These are phyloP conservation scores for Carollia perspicillata DNA, from an alignment of 2,113 vertebrate genomes.

Conservation along the genomic window DNA sequence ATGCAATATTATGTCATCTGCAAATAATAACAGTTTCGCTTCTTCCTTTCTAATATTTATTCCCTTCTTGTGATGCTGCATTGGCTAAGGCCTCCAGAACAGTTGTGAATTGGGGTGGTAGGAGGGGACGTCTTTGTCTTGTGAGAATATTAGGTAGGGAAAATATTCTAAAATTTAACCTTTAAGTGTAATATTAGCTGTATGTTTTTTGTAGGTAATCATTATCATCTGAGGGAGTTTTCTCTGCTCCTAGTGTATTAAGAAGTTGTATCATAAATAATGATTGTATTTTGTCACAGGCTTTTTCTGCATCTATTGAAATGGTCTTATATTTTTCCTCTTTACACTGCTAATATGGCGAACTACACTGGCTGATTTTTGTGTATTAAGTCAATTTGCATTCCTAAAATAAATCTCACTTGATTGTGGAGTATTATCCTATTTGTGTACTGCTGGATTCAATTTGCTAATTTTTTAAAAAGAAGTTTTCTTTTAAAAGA, in stretches of 20 bases:
- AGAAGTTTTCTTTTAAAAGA: neutral
- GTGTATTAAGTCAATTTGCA: neutral
- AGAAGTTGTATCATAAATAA: neutral
- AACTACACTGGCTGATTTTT: constrained; percentile 31
- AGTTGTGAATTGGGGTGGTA: neutral
- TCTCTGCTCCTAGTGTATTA: neutral
- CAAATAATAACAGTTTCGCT: neutral
- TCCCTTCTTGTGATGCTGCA: neutral
- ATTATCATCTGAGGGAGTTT: neutral
- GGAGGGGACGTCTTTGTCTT: neutral
- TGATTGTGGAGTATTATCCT: neutral
- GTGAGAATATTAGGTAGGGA: neutral
- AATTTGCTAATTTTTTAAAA: constrained; percentile 7
- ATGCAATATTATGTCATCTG: neutral
- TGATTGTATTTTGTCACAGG: neutral
- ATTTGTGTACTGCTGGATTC: neutral
- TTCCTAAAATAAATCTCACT: neutral
- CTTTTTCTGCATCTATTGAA: neutral
- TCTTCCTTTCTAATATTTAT: neutral
- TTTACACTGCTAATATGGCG: neutral
- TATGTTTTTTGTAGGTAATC: neutral
- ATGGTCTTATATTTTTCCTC: neutral
- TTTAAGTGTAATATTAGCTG: neutral
- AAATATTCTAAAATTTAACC: neutral
- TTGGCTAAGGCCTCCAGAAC: neutral